phyloP scores from a whole-genome alignment of 2,888 invertebrate genomes.

The Drosophila demipolita region DNA sequence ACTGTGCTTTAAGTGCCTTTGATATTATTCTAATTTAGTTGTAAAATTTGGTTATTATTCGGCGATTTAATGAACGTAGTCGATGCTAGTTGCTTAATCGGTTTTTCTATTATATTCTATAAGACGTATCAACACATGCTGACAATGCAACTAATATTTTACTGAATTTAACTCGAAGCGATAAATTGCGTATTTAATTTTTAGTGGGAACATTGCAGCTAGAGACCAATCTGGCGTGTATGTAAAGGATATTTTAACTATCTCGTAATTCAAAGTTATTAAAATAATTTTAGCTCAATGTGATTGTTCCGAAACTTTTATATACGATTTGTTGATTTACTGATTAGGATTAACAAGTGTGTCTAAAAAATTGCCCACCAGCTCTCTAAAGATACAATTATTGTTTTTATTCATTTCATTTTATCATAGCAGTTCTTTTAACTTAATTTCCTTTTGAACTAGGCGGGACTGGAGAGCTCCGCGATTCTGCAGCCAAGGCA shows the following conservation, averaged over 20 bases:
- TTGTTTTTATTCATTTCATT: not conserved
- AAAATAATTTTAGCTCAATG: too few relatives aligned
- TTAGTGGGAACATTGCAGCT: too few relatives aligned
- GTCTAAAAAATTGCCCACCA: not conserved
- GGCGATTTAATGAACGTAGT: not conserved
- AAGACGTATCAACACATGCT: not conserved
- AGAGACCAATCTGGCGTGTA: not conserved
- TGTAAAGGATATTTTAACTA: not conserved
- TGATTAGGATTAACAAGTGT: not conserved
- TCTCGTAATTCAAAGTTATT: too few relatives aligned
- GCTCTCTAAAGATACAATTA: not conserved
- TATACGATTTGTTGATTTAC: not conserved
- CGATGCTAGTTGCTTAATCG: not conserved
- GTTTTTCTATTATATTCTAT: too few relatives aligned
- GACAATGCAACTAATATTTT: not conserved
- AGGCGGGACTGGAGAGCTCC: conserved; percentile 40
- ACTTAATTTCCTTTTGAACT: not conserved
- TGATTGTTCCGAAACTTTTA: not conserved
- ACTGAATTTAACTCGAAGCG: too few relatives aligned
- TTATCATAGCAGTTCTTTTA: not conserved
- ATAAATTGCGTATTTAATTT: too few relatives aligned
- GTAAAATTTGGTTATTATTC: not conserved
- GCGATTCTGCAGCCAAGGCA: conserved; percentile 59
- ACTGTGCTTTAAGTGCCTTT: not conserved
- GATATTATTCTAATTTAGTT: not conserved